phyloP scores from a whole-genome alignment of 2,113 vertebrate genomes.

The Theropithecus gelada region DNA sequence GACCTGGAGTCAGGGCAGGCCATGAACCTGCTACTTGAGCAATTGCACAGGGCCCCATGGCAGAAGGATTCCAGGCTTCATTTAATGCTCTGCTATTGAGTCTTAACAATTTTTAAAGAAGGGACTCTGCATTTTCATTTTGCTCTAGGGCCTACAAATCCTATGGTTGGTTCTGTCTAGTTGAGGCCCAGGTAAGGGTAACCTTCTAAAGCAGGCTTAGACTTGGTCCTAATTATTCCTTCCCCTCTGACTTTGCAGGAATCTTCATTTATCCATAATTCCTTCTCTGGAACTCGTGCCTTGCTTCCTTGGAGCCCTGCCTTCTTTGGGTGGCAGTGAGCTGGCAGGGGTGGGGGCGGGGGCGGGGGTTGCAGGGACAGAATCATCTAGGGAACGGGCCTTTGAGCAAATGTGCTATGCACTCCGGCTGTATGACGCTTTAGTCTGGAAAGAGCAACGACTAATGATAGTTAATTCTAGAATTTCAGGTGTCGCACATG shows the following conservation, averaged over 20 bases:
- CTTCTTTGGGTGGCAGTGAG: background rate
- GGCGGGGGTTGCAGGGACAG: background rate
- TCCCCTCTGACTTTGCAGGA: background rate
- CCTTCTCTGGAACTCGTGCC: background rate
- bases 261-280: background rate
- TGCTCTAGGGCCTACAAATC: background rate
- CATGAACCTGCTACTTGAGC: fast-evolving
- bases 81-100: background rate
- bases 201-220: background rate
- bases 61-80: background rate
- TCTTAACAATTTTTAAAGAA: background rate
- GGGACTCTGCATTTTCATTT: background rate
- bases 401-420: background rate
- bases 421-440: background rate
- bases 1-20: background rate
- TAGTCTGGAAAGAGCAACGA: background rate
- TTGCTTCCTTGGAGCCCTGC: background rate
- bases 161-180: background rate
- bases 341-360: too few species aligned
- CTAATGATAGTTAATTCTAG: too few species aligned
- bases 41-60: too few species aligned
- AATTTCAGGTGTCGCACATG: background rate
- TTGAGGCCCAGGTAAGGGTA: fast-evolving
- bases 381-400: background rate
- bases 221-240: too few species aligned